These are phyloP conservation scores for Dusona sp. DNA, from an alignment of 2,888 invertebrate genomes.

Conservation along the genomic window DNA sequence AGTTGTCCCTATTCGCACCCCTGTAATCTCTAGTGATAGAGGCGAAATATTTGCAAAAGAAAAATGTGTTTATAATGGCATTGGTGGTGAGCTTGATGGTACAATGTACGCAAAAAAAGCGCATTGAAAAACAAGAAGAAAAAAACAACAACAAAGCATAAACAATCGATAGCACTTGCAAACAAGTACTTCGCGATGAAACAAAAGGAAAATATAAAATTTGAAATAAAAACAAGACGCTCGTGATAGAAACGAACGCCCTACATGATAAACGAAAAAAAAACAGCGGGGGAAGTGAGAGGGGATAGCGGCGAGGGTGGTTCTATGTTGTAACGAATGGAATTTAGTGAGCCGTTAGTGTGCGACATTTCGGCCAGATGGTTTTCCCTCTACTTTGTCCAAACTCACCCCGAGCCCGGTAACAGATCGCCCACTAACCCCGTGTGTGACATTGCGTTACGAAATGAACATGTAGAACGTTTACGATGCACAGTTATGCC, in stretches of 20 bases:
- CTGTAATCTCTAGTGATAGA: neutral
- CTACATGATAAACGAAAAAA: constrained; percentile 36
- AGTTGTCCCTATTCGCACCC: neutral
- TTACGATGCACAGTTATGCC: constrained; percentile 52
- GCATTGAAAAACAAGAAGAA: neutral
- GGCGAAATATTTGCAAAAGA: neutral
- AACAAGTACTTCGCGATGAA: constrained; percentile 25
- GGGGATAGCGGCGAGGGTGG: constrained; percentile 27
- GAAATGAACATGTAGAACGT: constrained; percentile 54
- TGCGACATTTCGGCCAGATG: constrained; percentile 77
- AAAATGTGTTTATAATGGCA: neutral
- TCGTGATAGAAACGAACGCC: neutral
- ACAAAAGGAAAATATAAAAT: constrained; percentile 2
- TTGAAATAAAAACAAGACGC: constrained; percentile 28
- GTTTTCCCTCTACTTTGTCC: constrained; percentile 59
- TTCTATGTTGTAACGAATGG: constrained; percentile 70
- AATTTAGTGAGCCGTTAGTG: constrained; percentile 79
- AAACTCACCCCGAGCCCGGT: constrained; percentile 56
- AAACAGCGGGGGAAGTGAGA: constrained; percentile 60
- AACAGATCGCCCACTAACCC: constrained; percentile 74
- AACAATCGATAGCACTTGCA: neutral
- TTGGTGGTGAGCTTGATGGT: neutral
- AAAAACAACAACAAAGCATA: neutral
- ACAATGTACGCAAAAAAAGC: neutral
- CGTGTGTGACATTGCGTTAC: constrained; percentile 65